Base-by-base conservation (phyloP, 2,797 vertebrate species). In the Acrocephalus scirpaceus region DNA sequence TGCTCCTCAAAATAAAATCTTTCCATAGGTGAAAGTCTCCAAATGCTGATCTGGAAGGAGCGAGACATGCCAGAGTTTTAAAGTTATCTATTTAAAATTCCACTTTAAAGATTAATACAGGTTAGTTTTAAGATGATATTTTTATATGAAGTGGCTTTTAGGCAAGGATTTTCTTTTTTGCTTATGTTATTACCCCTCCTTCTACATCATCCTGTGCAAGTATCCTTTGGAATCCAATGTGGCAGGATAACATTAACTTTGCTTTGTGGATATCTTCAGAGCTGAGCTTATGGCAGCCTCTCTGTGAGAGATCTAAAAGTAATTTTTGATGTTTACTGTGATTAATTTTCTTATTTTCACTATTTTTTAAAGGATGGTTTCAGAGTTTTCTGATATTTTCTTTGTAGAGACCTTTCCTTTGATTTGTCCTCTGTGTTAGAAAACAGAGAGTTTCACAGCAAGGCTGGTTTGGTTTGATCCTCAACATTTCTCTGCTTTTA, bases 1-100 rank as follows among this genome's bases (percentile, higher is more conserved):
- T 89, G 25, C 47, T 86, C 30, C 54, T 77, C 76, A 83, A 74
- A 88, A 50, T 27, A 72, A 36, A 54, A 40, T 4, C 10, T 91
- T 83, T 71, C n/a, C 34, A 57, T 40, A 83, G 72, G 74, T 89
- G 53, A 22, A 85, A 88, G 32, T 53, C 61, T 61, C 69, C 54
- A 50, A 74, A 70, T 17, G 44, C 11, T 70, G 58, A 62, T 56
- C 23, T 61, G 54, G 25, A 58, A 54, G 70, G 34, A 66, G 22
- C 61, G 8, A 77, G 53, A 25, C 6, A 26, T 29, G 38, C 34
- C 42, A 54, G 45, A 18, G 30, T 79, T 73, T 45, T 13, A 1
- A 20, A 70, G 53, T 44, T 27, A 47, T 11, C 10, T 67, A 15
- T 67, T 78, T 88, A 61, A 92, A 78, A 77, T 72, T 80, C 30